Evolutionary conservation across 2,888 invertebrate genomes (phyloP).

Genomic region (Mythimna loreyi): DNA sequence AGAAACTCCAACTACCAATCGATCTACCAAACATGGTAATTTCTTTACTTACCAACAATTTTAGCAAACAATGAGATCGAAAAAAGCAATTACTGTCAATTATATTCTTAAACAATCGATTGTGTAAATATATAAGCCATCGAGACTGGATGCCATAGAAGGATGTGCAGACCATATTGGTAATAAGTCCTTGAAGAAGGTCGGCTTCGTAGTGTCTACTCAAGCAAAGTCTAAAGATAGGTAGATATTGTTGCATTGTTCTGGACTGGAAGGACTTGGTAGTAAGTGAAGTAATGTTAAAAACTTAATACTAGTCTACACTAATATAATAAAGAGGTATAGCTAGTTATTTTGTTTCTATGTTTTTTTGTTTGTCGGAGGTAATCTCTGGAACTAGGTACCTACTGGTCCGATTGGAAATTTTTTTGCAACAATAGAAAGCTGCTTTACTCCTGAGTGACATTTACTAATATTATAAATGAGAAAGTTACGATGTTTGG

Average conservation of each 20-base stretch:
- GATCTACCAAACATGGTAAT: too few species aligned
- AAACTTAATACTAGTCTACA: too few species aligned
- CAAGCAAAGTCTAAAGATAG: neutral
- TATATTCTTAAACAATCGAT: constrained; percentile 9
- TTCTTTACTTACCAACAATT: neutral
- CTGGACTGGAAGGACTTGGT: neutral
- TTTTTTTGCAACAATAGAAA: too few species aligned
- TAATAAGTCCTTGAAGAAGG: constrained; percentile 31
- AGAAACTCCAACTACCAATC: neutral
- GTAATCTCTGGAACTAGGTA: too few species aligned
- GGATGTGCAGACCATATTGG: constrained; percentile 22
- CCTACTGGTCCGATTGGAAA: too few species aligned
- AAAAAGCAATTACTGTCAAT: constrained; percentile 16
- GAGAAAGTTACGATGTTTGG: too few species aligned
- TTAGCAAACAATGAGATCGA: constrained; percentile 12
- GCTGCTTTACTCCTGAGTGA: too few species aligned
- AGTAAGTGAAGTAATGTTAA: constrained; percentile 13
- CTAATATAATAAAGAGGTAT: too few species aligned
- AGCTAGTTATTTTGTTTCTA: too few species aligned
- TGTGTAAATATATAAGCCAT: neutral
- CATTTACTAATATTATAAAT: too few species aligned
- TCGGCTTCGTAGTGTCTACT: neutral
- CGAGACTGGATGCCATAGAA: constrained; percentile 17
- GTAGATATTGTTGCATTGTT: constrained; percentile 4
- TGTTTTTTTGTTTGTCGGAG: too few species aligned